Evolutionary conservation across 92 coral and sea anemone species (phyloP).

Genomic region (Parazoanthus darwini): DNA sequence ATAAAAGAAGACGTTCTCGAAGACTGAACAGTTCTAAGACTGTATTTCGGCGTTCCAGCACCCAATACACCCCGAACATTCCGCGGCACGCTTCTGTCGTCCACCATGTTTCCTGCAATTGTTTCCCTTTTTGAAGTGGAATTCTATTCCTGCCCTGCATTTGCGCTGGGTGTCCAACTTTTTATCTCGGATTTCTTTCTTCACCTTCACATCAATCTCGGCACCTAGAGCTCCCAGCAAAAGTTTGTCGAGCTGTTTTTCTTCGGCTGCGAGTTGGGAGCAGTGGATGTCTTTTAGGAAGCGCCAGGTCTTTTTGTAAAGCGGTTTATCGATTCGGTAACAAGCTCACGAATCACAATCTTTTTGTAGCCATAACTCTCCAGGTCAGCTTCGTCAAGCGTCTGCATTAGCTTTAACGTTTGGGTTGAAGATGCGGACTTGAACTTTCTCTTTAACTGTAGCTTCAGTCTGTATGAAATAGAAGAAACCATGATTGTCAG

Average conservation of each 20-base stretch:
- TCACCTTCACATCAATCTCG: neutral
- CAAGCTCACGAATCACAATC: neutral
- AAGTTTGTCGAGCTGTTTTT: neutral
- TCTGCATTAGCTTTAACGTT: neutral
- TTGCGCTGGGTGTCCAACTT: neutral
- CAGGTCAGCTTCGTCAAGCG: neutral
- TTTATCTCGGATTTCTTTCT: neutral
- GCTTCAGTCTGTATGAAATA: neutral
- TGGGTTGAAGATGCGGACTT: neutral
- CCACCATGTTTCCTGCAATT: neutral
- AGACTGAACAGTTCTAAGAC: too few species aligned
- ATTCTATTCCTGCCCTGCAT: neutral
- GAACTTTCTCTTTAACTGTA: neutral
- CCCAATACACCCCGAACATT: too few species aligned
- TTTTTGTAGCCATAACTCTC: neutral
- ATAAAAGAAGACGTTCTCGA: too few species aligned
- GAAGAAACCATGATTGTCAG: neutral
- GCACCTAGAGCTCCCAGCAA: neutral
- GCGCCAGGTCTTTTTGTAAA: neutral
- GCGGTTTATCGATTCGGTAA: neutral
- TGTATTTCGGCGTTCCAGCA: too few species aligned
- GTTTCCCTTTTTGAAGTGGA: neutral
- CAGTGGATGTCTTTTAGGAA: constrained; percentile 1
- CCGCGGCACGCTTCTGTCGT: neutral
- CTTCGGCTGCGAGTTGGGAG: neutral